Evolutionary conservation across 2,797 vertebrate species (phyloP), one percentile per base, ranked within the genome.

Genomic region (Threskiornis aethiopicus): DNA sequence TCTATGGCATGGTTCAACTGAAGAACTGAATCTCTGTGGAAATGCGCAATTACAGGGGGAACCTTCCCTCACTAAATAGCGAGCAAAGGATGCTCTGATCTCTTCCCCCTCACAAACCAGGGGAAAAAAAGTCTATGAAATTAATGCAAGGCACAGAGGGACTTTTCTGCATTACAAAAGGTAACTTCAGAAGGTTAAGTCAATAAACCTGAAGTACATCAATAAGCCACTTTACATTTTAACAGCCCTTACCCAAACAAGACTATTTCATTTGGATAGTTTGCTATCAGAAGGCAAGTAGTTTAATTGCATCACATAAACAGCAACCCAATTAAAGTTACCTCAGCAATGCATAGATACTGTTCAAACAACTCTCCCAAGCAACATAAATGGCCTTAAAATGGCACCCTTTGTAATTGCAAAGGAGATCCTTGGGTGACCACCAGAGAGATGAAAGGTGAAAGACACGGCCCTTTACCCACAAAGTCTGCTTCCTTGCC

Each of bases 231-330:
- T 73, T 82, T 44, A 90, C 41, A 65, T 90, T 96, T 96, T 90
- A 92, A 94, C 44, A 93, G 35, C 26, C 8, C 29, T 77, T 95
- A 90, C 77, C 70, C 75, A 90, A 94, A 96, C 55, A 90, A 77
- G 57, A 41, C 33, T 42, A 54, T 80, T 96, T 96, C 28, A 67
- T 87, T 90, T 66, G 64, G 46, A 58, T 54, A 83, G 65, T 87
- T 95, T 89, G 52, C 64, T 66, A 51, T 85, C 86, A 87, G 75
- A 94, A 69, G 18, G 37, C 89, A 39, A 94, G 70, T 26, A 94
- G 59, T 83, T 83, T 94, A 95, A 90, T 9, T 90, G 33, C 61
- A 81, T 89, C 39, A 66, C 54, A 42, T 90, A 75, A 94, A 92
- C 44, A 77, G 54, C 46, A 91, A 84, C 25, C 16, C 62, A 88